A percentile compares a stretch with the other conserved stretches of the same genome.
Evolutionary conservation across 2,113 vertebrate genomes (phyloP).

Genomic region (Oceanites oceanicus): DNA sequence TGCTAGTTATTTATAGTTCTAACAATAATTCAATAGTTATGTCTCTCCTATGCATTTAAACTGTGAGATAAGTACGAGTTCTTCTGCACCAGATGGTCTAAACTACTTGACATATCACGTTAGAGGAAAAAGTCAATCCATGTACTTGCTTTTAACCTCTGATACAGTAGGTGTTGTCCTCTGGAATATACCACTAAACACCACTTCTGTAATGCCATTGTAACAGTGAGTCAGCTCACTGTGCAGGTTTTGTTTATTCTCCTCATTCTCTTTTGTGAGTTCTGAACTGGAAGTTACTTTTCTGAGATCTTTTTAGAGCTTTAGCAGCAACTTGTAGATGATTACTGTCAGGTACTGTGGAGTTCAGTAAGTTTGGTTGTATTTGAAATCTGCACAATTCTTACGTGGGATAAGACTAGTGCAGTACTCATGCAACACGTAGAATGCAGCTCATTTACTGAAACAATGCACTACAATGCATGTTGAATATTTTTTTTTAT

Average conservation of each 20-base stretch:
- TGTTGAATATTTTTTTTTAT: not conserved
- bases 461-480: not conserved
- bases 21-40: not conserved
- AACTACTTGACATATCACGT: fast-evolving
- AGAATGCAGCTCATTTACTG: not conserved
- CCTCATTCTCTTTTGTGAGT: not conserved
- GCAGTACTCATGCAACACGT: fast-evolving
- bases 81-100: not conserved
- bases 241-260: not conserved
- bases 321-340: not conserved
- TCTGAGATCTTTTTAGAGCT: not conserved
- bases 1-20: not conserved
- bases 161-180: not conserved
- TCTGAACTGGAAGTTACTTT: not conserved
- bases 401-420: not conserved
- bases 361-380: not conserved
- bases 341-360: not conserved
- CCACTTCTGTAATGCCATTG: fast-evolving
- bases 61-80: not conserved
- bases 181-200: not conserved
- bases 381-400: not conserved
- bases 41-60: not conserved
- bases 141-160: constrained; percentile 28
- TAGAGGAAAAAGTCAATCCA: not conserved
- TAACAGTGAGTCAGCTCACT: not conserved